phyloP scores from a whole-genome alignment of 2,888 invertebrate genomes.

The Laothoe populi region DNA sequence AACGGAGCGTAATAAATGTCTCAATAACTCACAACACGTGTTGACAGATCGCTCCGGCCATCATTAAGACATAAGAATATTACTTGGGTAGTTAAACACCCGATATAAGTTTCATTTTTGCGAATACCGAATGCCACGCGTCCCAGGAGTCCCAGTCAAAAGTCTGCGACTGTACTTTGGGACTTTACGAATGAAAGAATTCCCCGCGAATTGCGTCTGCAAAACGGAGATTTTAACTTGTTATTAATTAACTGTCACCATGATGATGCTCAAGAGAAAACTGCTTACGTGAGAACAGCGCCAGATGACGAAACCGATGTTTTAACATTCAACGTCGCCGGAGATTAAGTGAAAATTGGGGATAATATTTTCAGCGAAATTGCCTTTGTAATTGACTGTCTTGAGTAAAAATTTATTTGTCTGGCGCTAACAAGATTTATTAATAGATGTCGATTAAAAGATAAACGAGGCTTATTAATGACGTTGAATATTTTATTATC shows the following conservation, averaged over 20 bases:
- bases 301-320: constrained; percentile 53
- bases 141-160: constrained; percentile 59
- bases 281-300: constrained; percentile 51
- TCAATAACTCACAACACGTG: constrained; percentile 54
- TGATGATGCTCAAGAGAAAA: constrained; percentile 37
- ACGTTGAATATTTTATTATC: constrained; percentile 12
- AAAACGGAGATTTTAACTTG: constrained; percentile 58
- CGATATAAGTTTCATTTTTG: constrained; percentile 41
- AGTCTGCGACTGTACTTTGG: constrained; percentile 60
- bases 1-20: constrained; percentile 58
- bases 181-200: constrained; percentile 54
- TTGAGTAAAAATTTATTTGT: constrained; percentile 32
- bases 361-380: constrained; percentile 49
- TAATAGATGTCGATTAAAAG: constrained; percentile 25
- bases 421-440: constrained; percentile 28
- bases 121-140: constrained; percentile 35
- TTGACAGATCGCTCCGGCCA: constrained; percentile 55
- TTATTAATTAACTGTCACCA: constrained; percentile 66
- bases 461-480: constrained; percentile 20
- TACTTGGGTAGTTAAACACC: constrained; percentile 53
- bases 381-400: constrained; percentile 37
- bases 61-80: constrained; percentile 58
- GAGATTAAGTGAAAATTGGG: constrained; percentile 53
- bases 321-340: constrained; percentile 45
- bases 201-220: constrained; percentile 46